Percentiles rank a stretch among this genome's conserved stretches.
Evolutionary conservation across 2,113 vertebrate genomes (phyloP).

Genomic region (Thunnus thynnus): DNA sequence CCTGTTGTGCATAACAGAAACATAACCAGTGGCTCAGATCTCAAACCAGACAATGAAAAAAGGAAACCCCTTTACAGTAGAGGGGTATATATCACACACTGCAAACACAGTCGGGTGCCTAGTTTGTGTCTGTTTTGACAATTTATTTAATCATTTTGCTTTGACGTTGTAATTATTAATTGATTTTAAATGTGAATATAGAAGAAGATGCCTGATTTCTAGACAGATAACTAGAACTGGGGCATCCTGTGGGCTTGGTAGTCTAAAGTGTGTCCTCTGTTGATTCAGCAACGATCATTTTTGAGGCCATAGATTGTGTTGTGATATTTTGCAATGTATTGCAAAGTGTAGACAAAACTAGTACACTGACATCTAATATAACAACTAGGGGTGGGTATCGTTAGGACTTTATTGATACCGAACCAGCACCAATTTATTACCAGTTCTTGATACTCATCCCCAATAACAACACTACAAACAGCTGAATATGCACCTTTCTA

Average conservation of each 20-base stretch:
- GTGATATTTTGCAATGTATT: too few species aligned
- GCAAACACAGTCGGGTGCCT: background rate
- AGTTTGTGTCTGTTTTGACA: background rate
- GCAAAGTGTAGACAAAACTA: background rate
- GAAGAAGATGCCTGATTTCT: background rate
- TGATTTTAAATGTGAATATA: background rate
- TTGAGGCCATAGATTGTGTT: background rate
- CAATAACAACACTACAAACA: background rate
- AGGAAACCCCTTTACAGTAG: background rate
- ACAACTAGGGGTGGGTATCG: too few species aligned
- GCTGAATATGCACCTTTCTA: background rate
- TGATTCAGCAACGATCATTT: background rate
- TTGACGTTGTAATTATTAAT: background rate
- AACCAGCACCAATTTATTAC: too few species aligned
- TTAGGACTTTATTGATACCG: too few species aligned
- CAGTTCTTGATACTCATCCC: too few species aligned
- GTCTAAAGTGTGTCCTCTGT: background rate
- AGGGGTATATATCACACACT: background rate
- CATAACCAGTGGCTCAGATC: constrained; percentile 38
- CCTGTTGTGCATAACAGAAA: constrained; percentile 50
- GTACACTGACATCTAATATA: too few species aligned
- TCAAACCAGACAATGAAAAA: constrained; percentile 21
- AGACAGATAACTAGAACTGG: background rate
- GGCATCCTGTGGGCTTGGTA: background rate
- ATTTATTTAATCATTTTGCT: background rate